Conservation (phyloP, 2,888 invertebrate genomes). For the Sarcophaga caerulescens region DNA sequence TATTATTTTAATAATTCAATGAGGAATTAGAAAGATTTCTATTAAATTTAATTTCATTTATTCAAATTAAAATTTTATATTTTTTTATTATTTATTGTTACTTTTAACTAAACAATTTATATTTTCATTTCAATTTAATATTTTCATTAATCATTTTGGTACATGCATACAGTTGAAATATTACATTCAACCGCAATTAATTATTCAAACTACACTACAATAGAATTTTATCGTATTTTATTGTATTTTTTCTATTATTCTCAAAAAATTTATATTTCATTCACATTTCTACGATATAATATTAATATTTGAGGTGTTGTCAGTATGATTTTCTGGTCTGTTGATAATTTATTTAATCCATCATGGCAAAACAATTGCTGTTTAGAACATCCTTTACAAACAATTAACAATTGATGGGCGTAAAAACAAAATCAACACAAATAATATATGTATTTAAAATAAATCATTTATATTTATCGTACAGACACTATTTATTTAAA, state of each 20-base stretch:
- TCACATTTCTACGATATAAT: neutral
- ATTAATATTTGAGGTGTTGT: slow-evolving; percentile 46
- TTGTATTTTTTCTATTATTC: slow-evolving; percentile 18
- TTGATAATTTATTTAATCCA: slow-evolving; percentile 52
- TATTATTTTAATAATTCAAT: too few species aligned
- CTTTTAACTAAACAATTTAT: neutral
- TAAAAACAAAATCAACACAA: neutral
- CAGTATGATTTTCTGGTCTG: slow-evolving; percentile 60
- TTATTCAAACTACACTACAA: slow-evolving; percentile 27
- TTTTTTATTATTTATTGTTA: neutral
- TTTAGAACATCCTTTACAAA: slow-evolving; percentile 33
- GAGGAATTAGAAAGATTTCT: too few species aligned
- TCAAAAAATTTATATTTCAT: neutral
- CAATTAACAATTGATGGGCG: slow-evolving; percentile 55
- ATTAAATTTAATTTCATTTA: neutral
- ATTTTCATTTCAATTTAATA: neutral
- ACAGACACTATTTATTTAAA: slow-evolving; percentile 3
- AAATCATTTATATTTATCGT: slow-evolving; percentile 17
- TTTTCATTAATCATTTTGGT: slow-evolving; percentile 6
- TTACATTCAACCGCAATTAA: slow-evolving; percentile 27
- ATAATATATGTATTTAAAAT: neutral
- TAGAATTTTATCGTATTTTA: neutral
- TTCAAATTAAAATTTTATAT: neutral
- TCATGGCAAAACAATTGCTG: slow-evolving; percentile 24
- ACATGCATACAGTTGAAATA: slow-evolving; percentile 5